Conservation (phyloP, 2,888 invertebrate species). For the Napeogenes inachia region DNA sequence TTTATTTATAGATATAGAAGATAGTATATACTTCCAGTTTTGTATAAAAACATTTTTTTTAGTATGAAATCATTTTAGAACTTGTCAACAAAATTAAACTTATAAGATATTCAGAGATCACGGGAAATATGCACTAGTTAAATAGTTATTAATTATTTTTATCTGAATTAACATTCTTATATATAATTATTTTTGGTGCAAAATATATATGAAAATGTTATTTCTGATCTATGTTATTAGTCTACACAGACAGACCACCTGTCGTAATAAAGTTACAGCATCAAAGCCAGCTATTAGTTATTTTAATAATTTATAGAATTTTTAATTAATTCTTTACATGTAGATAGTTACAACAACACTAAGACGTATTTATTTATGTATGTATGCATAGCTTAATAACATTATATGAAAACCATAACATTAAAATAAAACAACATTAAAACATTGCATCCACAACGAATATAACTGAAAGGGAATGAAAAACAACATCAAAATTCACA, state of each 20-base stretch:
- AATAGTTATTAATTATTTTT: background rate
- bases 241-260: background rate
- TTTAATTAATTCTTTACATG: too few species aligned
- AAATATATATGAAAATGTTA: background rate
- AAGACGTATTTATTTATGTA: background rate
- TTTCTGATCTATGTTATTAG: background rate
- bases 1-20: too few species aligned
- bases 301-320: too few species aligned
- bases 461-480: background rate
- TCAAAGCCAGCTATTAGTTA: too few species aligned
- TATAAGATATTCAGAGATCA: too few species aligned
- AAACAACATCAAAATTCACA: too few species aligned
- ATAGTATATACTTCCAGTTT: too few species aligned
- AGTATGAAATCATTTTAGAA: too few species aligned
- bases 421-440: background rate
- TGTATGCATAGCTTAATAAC: constrained; percentile 6
- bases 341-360: too few species aligned
- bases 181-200: background rate
- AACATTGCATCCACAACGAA: constrained; percentile 2
- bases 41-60: too few species aligned
- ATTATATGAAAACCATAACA: background rate
- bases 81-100: too few species aligned
- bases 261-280: background rate
- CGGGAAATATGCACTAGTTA: too few species aligned
- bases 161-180: constrained; percentile 9